These are phyloP conservation scores for Coregonus suidteri DNA, from an alignment of 2,797 vertebrate species.

Conservation along the genomic window DNA sequence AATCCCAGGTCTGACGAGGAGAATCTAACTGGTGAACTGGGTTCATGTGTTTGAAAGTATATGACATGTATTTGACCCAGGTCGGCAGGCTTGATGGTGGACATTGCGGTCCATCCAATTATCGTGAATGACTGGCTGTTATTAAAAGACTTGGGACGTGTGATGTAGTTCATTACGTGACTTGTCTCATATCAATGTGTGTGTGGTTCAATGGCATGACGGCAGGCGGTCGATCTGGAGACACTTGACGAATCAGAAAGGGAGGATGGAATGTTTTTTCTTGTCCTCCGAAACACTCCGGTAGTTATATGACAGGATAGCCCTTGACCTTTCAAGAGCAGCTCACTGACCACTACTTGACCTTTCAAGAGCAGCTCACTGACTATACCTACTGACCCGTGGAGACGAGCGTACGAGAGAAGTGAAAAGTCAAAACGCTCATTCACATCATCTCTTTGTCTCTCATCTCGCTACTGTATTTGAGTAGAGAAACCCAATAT, in stretches of 20 bases:
- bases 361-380: too few species aligned
- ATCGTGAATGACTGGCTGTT: not conserved
- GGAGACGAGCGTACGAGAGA: too few species aligned
- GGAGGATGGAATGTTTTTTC: slow-evolving; percentile 31
- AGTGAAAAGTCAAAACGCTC: too few species aligned
- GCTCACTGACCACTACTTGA: not conserved
- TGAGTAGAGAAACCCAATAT: slow-evolving; percentile 56
- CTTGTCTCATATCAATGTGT: too few species aligned
- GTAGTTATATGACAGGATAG: not conserved
- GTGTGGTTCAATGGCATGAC: not conserved
- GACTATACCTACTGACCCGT: too few species aligned
- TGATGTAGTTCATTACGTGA: not conserved
- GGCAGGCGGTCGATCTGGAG: not conserved
- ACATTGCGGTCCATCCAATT: not conserved
- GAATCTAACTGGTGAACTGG: not conserved
- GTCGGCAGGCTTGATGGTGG: too few species aligned
- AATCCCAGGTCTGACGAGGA: not conserved
- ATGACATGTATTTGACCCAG: too few species aligned
- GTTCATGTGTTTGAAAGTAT: too few species aligned
- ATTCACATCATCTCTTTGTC: not conserved
- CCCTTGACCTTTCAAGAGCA: not conserved
- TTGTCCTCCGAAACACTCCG: not conserved
- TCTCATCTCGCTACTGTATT: slow-evolving; percentile 23
- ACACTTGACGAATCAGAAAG: slow-evolving; percentile 12
- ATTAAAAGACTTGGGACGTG: not conserved